Base-by-base conservation (phyloP, 2,888 invertebrate species). In the Oscheius myriophilus region DNA sequence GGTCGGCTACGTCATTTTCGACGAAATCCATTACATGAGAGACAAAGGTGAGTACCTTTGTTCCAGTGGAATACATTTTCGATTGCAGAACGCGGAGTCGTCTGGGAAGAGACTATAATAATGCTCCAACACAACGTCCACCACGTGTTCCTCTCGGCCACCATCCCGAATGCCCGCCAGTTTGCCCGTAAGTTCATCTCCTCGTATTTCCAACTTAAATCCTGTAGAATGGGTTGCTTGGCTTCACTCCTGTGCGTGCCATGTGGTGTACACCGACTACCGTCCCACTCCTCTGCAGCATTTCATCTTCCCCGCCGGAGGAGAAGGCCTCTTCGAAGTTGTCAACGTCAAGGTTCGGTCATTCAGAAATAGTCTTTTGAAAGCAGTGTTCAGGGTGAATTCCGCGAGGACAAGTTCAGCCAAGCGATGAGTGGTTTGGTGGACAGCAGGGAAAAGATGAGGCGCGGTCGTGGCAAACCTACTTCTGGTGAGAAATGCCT, bases 21-120 rank as follows among this genome's bases (percentile, higher is more conserved):
- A 99, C 87, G 98, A 99, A 89, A 99, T 99, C 83, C 98, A 99
- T 89, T 99, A 99, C 87, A 99, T 99, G 98, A 91, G 98, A 83
- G 96, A 99, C 87, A 96, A 96, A 89, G 86, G 87, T 87, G 11
- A 16, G n/a, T 16, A 52, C 43, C 2, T 59, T 21, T 12, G 2
- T 7, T 43, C 11, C n/a, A 21, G 18, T 7, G n/a, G n/a, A n/a
- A 45, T n/a, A 7, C 23, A 16, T 33, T 41, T 11, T 63, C 9
- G n/a, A 54, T 76, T 83, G 53, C 82, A 89, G 97, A 98, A 87
- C 91, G 98, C 86, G 98, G 98, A 61, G 97, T 98, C 11, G 97
- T 99, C 0, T 99, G 98, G 98, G 96, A 96, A 90, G 98, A 99
- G 89, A 96, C 97, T 0, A 90, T 99, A 43, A 99, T 99, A 85